Evolutionary conservation across 1,140 invertebrate genomes (phyloP).

Genomic region (Hirudo medicinalis): DNA sequence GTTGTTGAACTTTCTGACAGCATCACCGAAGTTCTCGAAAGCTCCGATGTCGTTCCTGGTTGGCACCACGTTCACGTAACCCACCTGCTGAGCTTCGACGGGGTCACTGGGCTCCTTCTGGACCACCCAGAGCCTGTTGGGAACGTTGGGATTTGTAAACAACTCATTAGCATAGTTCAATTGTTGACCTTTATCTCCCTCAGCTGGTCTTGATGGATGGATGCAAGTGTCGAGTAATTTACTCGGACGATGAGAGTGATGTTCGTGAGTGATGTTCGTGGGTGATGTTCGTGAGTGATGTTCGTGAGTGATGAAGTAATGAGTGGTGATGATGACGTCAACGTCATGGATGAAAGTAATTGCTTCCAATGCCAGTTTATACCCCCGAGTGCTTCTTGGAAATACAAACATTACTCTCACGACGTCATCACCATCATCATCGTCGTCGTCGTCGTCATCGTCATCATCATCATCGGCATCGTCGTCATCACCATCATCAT

Average conservation of each 20-base stretch:
- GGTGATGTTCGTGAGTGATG: too few species aligned
- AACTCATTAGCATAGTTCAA: too few species aligned
- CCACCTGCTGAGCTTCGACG: conserved; percentile 21
- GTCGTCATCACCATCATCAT: conserved; percentile 6
- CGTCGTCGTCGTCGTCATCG: neutral
- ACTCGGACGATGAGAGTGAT: too few species aligned
- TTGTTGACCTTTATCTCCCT: too few species aligned
- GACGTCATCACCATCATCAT: neutral
- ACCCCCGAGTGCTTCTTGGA: too few species aligned
- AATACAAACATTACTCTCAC: too few species aligned
- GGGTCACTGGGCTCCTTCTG: conserved; percentile 17
- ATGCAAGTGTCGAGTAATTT: too few species aligned
- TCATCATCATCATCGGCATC: conserved; percentile 8
- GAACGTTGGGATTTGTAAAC: too few species aligned
- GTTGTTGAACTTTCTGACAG: conserved; percentile 21
- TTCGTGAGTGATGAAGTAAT: too few species aligned
- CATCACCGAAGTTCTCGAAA: conserved; percentile 23
- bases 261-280: too few species aligned
- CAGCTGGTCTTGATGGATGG: too few species aligned
- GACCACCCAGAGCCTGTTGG: conserved; percentile 20
- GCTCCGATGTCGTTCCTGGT: conserved; percentile 18
- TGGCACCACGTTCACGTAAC: conserved; percentile 16
- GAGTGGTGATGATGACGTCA: neutral
- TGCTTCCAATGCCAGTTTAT: too few species aligned
- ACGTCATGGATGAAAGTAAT: neutral